Evolutionary conservation across 2,797 vertebrate species (phyloP), one percentile per base, ranked within the genome.

Genomic region (Astyanax mexicanus): DNA sequence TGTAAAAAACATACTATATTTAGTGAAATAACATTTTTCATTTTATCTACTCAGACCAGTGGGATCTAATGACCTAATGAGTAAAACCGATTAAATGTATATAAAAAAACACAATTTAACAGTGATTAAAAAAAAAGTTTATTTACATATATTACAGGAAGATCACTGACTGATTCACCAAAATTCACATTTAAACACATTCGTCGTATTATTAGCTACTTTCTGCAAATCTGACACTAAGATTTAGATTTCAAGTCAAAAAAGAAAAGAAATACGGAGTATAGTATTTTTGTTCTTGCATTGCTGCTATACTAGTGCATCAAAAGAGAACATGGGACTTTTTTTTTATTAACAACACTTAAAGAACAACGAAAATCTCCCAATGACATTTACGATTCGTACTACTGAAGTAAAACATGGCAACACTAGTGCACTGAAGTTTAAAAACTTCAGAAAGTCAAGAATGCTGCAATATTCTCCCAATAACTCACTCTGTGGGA

Each of bases 141-240:
- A 94, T 96, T 96, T 95, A 95, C 93, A 96, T 93, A 94, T 92
- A 92, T 94, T 96, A 95, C 94, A 96, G 93, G 90, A 86, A 92
- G 89, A 91, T 89, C 93, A 94, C 91, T 84, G 79, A 94, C 91
- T 84, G 78, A 86, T 92, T 92, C 93, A 94, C 94, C 90, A 93
- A 90, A 91, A 86, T 92, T 92, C 91, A 95, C 92, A 91, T 88
- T 89, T 90, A 92, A 94, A 94, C 77, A 81, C 72, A 55, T 71
- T 92, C 85, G 74, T 90, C 71, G 85, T 90, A 91, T 91, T 91
- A 87, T 88, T 89, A 75, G 52, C 80, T 93, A 93, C 89, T 90
- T 90, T 91, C 86, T 40, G 15, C 40, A 72, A 65, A 91, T 92
- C 90, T 90, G 84, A 88, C 89, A 91, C 88, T 88, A 93, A 88